These are phyloP conservation scores for Pyrochroa serraticornis DNA, from an alignment of 2,888 invertebrate genomes.

Conservation along the genomic window DNA sequence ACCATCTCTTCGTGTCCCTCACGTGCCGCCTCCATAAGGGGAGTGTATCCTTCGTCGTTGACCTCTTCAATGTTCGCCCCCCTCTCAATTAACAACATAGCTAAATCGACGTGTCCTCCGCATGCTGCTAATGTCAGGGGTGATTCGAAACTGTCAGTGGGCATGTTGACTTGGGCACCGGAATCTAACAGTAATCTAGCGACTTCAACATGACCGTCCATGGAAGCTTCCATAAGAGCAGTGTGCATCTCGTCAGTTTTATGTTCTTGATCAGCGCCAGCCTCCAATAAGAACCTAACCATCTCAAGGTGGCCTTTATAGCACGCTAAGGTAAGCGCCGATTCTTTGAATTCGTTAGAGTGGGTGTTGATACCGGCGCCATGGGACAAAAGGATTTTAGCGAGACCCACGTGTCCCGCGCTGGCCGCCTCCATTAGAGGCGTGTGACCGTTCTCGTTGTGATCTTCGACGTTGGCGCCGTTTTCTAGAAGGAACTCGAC, in stretches of 20 bases:
- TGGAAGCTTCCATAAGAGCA: slow-evolving; percentile 98
- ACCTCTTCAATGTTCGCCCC: slow-evolving; percentile 99
- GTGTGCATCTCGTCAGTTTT: slow-evolving; percentile 99
- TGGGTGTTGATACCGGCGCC: slow-evolving; percentile 99
- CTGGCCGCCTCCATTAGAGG: slow-evolving; percentile 99
- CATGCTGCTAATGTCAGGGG: slow-evolving; percentile 97
- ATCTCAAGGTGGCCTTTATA: slow-evolving; percentile 97
- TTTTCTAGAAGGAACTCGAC: slow-evolving; percentile 87
- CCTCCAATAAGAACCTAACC: slow-evolving; percentile 94
- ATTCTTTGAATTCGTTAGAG: slow-evolving; percentile 99
- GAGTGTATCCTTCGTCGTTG: slow-evolving; percentile 99
- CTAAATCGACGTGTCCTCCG: slow-evolving; percentile 97
- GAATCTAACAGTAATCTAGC: slow-evolving; percentile 92
- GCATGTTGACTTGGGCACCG: slow-evolving; percentile 99
- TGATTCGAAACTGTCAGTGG: slow-evolving; percentile 98
- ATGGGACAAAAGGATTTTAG: slow-evolving; percentile 87
- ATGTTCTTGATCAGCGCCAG: slow-evolving; percentile 96
- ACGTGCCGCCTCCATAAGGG: slow-evolving; percentile 97
- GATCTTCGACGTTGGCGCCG: slow-evolving; percentile 95
- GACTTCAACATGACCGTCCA: slow-evolving; percentile 99
- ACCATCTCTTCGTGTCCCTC: slow-evolving; percentile 99
- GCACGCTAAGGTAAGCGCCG: slow-evolving; percentile 79
- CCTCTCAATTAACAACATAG: slow-evolving; percentile 91
- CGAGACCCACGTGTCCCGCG: slow-evolving; percentile 92
- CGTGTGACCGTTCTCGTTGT: slow-evolving; percentile 99